A percentile compares a stretch with the other conserved stretches of the same genome.
Conservation (phyloP, 2,888 invertebrate genomes). For the Phengaris alcon region DNA sequence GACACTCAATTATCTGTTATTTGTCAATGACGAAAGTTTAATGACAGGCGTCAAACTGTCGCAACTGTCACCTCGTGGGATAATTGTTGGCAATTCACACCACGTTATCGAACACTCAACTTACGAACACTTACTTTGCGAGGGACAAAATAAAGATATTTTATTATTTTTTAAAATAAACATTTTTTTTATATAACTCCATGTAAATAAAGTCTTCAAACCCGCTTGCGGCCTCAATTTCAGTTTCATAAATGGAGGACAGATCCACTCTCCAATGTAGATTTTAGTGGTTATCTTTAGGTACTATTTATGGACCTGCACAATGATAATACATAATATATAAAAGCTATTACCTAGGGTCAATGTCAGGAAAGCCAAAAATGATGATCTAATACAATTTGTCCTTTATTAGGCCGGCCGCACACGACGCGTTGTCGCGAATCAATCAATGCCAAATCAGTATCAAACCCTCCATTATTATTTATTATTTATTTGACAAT, state of each 20-base stretch:
- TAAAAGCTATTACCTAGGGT: neutral
- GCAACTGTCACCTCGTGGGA: neutral
- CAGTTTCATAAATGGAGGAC: no score
- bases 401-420: neutral
- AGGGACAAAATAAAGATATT: no score
- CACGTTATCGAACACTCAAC: neutral
- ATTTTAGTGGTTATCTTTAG: no score
- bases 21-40: constrained; percentile 8
- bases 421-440: neutral
- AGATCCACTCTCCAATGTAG: no score
- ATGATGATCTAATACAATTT: neutral
- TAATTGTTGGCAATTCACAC: neutral
- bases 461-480: neutral
- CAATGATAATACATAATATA: neutral
- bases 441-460: neutral
- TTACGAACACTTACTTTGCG: neutral
- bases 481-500: neutral
- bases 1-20: constrained; percentile 13
- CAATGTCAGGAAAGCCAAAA: neutral
- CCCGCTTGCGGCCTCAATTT: no score
- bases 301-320: no score
- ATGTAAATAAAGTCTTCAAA: no score
- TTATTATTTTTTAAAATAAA: no score
- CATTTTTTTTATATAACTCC: no score
- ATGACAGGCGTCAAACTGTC: constrained; percentile 1